A percentile compares a stretch with the other conserved stretches of the same genome.
Conservation (phyloP, 2,797 vertebrate genomes). For the Falco cherrug region DNA sequence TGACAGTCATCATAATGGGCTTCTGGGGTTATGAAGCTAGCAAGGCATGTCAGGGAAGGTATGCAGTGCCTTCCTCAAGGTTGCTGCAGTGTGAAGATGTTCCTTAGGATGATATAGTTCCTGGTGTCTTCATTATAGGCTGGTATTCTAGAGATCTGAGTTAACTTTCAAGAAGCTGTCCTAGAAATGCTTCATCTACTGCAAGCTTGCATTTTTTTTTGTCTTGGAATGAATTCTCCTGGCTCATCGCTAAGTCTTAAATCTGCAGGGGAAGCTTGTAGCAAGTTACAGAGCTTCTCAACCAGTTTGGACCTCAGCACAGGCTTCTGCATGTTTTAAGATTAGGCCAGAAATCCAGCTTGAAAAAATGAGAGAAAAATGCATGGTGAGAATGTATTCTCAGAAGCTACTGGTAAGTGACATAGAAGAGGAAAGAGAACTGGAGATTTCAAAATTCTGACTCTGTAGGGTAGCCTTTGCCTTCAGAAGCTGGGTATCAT, state of each 20-base stretch:
- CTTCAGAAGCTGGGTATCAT: not conserved
- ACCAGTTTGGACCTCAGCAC: not conserved
- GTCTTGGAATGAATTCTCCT: not conserved
- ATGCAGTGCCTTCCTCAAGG: not conserved
- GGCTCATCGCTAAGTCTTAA: not conserved
- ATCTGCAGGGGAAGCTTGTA: not conserved
- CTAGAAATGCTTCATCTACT: not conserved
- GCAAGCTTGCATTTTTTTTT: not conserved
- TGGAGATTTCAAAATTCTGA: not conserved
- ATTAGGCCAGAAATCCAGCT: not conserved
- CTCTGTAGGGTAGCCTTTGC: not conserved
- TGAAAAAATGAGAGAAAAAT: not conserved
- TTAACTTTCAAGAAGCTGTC: not conserved
- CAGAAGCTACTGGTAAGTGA: not conserved
- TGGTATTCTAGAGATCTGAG: not conserved
- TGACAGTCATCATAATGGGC: not conserved
- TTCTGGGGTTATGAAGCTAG: not conserved
- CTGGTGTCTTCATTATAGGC: not conserved
- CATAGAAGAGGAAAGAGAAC: not conserved
- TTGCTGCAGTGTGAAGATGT: not conserved
- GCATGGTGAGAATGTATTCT: not conserved
- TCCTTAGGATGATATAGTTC: not conserved
- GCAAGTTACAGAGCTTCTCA: not conserved
- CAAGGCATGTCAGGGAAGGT: not conserved
- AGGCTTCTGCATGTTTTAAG: not conserved